Percentiles rank a stretch among this genome's conserved stretches.
phyloP scores from a whole-genome alignment of 2,888 invertebrate species.

The Hydraecia micacea region DNA sequence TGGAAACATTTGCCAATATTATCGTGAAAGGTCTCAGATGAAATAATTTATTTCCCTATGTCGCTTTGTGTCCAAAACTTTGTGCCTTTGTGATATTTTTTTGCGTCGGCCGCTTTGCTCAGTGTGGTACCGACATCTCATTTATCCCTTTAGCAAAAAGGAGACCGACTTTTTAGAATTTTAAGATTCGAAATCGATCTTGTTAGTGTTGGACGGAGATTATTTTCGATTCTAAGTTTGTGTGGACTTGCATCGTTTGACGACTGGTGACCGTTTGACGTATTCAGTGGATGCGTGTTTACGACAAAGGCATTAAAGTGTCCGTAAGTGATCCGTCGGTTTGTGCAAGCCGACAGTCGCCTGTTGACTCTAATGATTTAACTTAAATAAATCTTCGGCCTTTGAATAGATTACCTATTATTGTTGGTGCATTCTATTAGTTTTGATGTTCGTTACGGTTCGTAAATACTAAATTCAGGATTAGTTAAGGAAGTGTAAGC shows the following conservation, averaged over 20 bases:
- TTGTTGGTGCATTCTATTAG: conserved; percentile 50
- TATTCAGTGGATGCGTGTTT: conserved; percentile 85
- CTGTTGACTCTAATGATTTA: conserved; percentile 83
- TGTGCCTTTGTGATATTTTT: conserved; percentile 87
- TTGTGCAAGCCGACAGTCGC: conserved; percentile 83
- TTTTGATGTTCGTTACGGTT: conserved; percentile 57
- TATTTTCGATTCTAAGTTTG: conserved; percentile 55
- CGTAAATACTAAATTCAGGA: conserved; percentile 62
- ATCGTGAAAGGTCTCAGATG: conserved; percentile 90
- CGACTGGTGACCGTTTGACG: conserved; percentile 64
- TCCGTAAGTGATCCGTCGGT: conserved; percentile 84
- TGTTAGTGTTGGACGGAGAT: conserved; percentile 59
- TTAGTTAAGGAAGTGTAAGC: conserved; percentile 30
- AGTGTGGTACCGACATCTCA: conserved; percentile 86
- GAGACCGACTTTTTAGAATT: conserved; percentile 77
- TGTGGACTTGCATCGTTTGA: conserved; percentile 67
- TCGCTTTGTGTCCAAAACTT: conserved; percentile 89
- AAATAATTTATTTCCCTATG: conserved; percentile 90
- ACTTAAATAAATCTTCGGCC: conserved; percentile 79
- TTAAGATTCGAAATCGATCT: conserved; percentile 60
- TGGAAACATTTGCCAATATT: conserved; percentile 91
- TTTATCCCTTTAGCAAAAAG: conserved; percentile 85
- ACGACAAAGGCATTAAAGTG: conserved; percentile 88
- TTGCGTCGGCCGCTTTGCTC: conserved; percentile 86
- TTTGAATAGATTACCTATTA: conserved; percentile 82